These are phyloP conservation scores for Agrochola macilenta DNA, from an alignment of 2,888 invertebrate genomes.

Conservation along the genomic window DNA sequence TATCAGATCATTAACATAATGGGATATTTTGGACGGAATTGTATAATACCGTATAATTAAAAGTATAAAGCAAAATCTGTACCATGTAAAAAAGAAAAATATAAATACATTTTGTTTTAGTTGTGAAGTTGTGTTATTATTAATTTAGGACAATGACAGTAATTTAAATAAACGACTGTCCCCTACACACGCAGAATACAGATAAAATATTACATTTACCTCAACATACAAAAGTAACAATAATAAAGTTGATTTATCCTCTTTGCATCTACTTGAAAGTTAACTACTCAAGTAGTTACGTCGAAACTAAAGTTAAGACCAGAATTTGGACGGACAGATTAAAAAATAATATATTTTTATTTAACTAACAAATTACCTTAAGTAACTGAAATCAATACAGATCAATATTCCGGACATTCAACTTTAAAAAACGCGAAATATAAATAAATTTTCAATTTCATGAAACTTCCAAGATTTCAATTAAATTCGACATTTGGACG, in stretches of 20 bases:
- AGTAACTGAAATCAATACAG: conserved; percentile 12
- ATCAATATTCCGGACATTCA: neutral
- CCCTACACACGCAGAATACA: conserved; percentile 52
- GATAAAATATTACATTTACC: conserved; percentile 63
- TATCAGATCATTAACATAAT: conserved; percentile 69
- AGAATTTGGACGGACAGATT: conserved; percentile 84
- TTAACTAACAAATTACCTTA: conserved; percentile 36
- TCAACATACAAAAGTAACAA: conserved; percentile 69
- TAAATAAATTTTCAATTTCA: neutral
- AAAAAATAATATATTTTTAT: conserved; percentile 58
- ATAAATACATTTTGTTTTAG: conserved; percentile 33
- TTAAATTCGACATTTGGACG: conserved; percentile 21
- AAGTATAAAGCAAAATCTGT: conserved; percentile 34
- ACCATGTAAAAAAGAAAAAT: conserved; percentile 27
- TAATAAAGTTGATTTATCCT: conserved; percentile 62
- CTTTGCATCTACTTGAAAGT: conserved; percentile 27
- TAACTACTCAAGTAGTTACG: conserved; percentile 62
- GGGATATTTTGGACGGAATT: conserved; percentile 68
- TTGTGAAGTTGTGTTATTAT: conserved; percentile 12
- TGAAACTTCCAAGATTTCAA: neutral
- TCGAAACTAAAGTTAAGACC: conserved; percentile 78
- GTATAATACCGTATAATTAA: conserved; percentile 56
- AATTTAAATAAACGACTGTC: conserved; percentile 37
- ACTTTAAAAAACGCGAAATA: conserved; percentile 1
- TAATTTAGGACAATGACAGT: conserved; percentile 21